Percentiles rank a stretch among this genome's conserved stretches.
Conservation (phyloP, 2,113 vertebrate genomes). For the Serinus canaria region DNA sequence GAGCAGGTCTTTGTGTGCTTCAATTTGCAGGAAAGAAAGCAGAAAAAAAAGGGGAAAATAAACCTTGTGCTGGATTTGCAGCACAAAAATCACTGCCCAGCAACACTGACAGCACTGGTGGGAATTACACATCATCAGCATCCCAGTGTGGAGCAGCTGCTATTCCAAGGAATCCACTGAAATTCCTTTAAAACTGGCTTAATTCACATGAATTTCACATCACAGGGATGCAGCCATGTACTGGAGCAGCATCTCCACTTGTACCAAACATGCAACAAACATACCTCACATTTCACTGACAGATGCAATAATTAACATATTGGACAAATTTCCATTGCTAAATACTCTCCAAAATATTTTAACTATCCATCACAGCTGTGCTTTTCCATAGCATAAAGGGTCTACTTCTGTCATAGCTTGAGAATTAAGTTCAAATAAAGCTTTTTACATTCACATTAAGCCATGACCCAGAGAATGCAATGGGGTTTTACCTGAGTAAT, state of each 20-base stretch:
- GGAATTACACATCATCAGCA: neutral
- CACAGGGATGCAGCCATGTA: accelerated
- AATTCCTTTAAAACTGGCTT: neutral
- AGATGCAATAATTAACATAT: neutral
- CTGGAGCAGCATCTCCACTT: neutral
- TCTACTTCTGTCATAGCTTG: neutral
- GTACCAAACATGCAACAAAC: accelerated
- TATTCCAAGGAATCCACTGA: neutral
- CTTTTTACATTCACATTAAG: neutral
- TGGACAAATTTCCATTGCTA: neutral
- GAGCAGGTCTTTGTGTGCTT: neutral
- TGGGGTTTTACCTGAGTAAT: neutral
- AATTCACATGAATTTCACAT: neutral
- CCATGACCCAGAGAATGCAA: accelerated
- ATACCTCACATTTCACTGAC: neutral
- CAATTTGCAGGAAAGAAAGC: neutral
- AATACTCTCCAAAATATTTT: neutral
- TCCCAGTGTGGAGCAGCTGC: neutral
- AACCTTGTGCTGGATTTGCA: neutral
- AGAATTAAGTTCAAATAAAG: neutral
- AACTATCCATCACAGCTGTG: too few relatives aligned
- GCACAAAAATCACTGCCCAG: neutral
- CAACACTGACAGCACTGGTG: neutral
- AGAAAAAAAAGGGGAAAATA: neutral
- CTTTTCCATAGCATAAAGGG: neutral